Conservation (phyloP, 1,140 invertebrate genomes). For the Papilio polyxenes region DNA sequence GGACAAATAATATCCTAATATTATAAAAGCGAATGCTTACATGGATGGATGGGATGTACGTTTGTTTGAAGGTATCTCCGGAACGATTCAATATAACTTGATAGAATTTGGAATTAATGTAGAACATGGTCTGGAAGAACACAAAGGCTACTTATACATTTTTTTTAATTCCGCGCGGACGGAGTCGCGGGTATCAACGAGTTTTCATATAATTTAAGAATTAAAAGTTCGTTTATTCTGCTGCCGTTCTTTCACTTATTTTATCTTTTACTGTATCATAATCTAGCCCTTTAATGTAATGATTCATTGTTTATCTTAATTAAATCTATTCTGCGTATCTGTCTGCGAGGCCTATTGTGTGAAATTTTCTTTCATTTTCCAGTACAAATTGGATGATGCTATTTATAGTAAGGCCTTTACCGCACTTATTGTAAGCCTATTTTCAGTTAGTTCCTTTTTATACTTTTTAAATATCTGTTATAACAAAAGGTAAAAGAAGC, state of each 20-base stretch:
- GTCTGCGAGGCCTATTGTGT: slow-evolving; percentile 12
- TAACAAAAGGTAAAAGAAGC: background rate
- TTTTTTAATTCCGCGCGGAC: no score
- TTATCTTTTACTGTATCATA: background rate
- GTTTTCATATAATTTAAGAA: no score
- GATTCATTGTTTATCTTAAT: slow-evolving; percentile 16
- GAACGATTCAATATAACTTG: no score
- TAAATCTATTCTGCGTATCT: slow-evolving; percentile 1
- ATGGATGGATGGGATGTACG: no score
- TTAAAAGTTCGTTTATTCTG: no score
- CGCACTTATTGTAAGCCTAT: background rate
- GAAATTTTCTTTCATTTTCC: slow-evolving; percentile 24
- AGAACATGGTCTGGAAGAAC: no score
- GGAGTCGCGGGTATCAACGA: no score
- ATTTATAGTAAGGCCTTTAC: slow-evolving; percentile 1
- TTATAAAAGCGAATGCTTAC: no score
- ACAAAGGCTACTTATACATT: no score
- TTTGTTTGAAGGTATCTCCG: no score
- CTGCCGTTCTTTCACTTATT: background rate
- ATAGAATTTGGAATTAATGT: no score
- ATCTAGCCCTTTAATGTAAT: slow-evolving; percentile 11
- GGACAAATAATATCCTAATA: no score
- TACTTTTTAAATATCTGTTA: background rate
- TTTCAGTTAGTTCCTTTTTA: background rate
- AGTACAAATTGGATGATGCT: slow-evolving; percentile 7